Evolutionary conservation across 2,888 invertebrate species (phyloP).

Genomic region (Lasioglossum lativentre): DNA sequence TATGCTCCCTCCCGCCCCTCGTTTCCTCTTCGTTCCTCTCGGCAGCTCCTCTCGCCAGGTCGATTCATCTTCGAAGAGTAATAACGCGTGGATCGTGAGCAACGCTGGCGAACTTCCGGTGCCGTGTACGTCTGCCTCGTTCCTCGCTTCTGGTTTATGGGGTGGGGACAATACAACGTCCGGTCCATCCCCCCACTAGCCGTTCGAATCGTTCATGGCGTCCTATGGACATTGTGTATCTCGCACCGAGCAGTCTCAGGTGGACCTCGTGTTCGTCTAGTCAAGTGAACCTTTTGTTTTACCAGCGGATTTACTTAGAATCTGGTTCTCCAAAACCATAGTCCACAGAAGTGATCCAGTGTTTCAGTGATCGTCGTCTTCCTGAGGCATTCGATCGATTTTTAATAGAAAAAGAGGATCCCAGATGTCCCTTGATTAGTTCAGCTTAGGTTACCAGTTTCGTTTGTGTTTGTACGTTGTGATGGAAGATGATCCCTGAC

Average conservation of each 20-base stretch:
- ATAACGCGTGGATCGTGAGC: slow-evolving; percentile 62
- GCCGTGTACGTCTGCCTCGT: slow-evolving; percentile 62
- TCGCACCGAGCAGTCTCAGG: slow-evolving; percentile 69
- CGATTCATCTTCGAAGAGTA: slow-evolving; percentile 60
- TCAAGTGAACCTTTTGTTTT: slow-evolving; percentile 26
- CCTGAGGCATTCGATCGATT: too few species aligned
- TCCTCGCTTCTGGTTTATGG: slow-evolving; percentile 60
- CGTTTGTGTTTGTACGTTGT: background rate
- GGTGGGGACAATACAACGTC: slow-evolving; percentile 81
- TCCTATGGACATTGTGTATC: slow-evolving; percentile 62
- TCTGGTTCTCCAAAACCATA: background rate
- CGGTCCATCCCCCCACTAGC: slow-evolving; percentile 79
- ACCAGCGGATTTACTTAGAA: too few species aligned
- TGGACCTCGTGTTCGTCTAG: slow-evolving; percentile 64
- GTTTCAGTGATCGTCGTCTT: background rate
- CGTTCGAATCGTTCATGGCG: slow-evolving; percentile 66
- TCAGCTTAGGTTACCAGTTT: background rate
- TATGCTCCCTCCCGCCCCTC: background rate
- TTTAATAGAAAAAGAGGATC: background rate
- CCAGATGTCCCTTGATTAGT: background rate
- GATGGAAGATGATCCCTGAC: background rate
- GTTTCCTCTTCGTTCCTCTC: slow-evolving; percentile 20
- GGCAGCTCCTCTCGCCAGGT: slow-evolving; percentile 22
- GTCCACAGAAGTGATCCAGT: background rate
- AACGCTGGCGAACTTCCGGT: slow-evolving; percentile 75